Base-by-base conservation (phyloP, 2,113 vertebrate genomes). In the Perognathus longimembris region DNA sequence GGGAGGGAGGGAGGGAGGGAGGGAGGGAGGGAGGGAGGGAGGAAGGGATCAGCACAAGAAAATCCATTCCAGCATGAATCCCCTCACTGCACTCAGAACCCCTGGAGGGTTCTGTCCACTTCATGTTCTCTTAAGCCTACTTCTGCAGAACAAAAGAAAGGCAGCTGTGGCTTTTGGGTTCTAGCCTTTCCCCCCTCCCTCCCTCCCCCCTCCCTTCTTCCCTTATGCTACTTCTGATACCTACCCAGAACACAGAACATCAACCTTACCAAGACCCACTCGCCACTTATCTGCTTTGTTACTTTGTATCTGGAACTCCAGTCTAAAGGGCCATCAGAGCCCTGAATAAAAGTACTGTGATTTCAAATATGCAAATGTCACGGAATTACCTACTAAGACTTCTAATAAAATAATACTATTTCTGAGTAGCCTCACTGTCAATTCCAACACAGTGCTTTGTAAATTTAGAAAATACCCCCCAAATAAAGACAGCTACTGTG, bases 101-200 rank as follows among this genome's bases (percentile, higher is more conserved):
- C 38, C 85, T 85, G 69, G 32, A 36, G 75, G 92, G 50, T 69
- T 71, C 69, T 87, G 7, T 50, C 87, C 67, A 63, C 59, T 18
- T 24, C 64, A 36, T 87, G 7, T 50, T 89, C 67, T 57, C 59
- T 18, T 24, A 70, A 36, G 12, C 32, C 69, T 69, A 64, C 34
- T 81, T 85, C 90, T 88, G 38, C 54, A 94, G 67, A 93, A 79
- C 8, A 63, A 92, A 81, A 57, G 75, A 45, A 78, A 95, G 80
- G 50, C 0, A 69, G 69, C 20, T 77, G 32, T 50, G n/a, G 63
- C 24, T 21, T 81, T 50, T 61, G 69, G 57, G 17, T 18, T 75
- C 79, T 42, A 32, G n/a, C n/a, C 54, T 80, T 66, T 69, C 90
- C 59, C 59, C 69, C 80, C 57, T 8, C 45, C 36, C n/a, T n/a